Base-by-base conservation (phyloP, 1,140 invertebrate species). In the Globodera ellingtonae region DNA sequence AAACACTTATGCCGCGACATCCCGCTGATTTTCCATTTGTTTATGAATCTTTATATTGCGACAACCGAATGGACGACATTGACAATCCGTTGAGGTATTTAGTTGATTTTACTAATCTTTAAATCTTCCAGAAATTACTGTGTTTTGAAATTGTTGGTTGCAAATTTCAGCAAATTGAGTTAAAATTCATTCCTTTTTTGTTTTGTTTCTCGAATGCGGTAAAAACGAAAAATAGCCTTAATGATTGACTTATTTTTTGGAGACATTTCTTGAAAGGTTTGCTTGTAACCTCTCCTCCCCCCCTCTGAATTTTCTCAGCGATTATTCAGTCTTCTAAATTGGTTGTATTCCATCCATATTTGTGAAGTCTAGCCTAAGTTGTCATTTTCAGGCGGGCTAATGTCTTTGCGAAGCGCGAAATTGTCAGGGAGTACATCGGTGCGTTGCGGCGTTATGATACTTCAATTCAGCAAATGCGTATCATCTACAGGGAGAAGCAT, bases 81-180 rank as follows among this genome's bases (percentile, higher is more conserved):
- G 75, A 77, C 24, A 77, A 77, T 69, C 75, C 75, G 13, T 77
- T 77, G 62, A 77, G 75, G 75, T 77, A 48, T 6, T 10, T 67
- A 3, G 6, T 15, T 44, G 5, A 10, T 9, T 10, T 72, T 72
- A 7, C 21, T 72, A 13, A 52, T 13, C 50, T 52, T 52, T 52
- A 24, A 24, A 24, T 24, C 24, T 24, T 24, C 24, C 0, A 24
- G 24, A 24, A 24, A 24, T 24, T 52, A 13, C 10, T 52, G 50
- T 9, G 0, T 52, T 52, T 52, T 52, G 6, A 52, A 52, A 50
- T 0, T 52, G 7, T 74, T 74, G 48, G 9, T 3, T 35, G 35
- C 35, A 35, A 35, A 35, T 35, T 35, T 35, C 35, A 35, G 3
- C 35, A 35, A 35, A 46, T 13, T 44, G 7, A 21, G n/a, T 75